phyloP scores from a whole-genome alignment of 1,140 invertebrate species.

The Tribolium madens region DNA sequence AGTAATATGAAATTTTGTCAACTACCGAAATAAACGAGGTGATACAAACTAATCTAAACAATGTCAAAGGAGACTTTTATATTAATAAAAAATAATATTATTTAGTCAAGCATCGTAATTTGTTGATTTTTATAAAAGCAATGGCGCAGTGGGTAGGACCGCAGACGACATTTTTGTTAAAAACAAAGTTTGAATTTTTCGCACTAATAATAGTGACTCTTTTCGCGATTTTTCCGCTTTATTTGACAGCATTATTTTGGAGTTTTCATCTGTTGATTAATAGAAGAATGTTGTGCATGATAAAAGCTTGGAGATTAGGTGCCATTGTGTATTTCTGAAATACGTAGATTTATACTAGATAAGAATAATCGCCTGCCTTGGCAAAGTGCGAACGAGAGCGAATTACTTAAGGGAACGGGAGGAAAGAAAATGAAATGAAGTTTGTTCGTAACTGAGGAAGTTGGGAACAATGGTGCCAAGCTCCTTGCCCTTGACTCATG shows the following conservation, averaged over 20 bases:
- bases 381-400: constrained; percentile 6
- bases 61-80: neutral
- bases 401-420: constrained; percentile 12
- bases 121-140: too few species aligned
- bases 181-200: too few species aligned
- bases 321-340: constrained; percentile 4
- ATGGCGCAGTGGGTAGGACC: too few species aligned
- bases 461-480: constrained; percentile 29
- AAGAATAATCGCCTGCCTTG: constrained; percentile 18
- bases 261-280: too few species aligned
- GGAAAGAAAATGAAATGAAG: constrained; percentile 29
- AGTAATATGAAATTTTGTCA: constrained; percentile 20
- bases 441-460: constrained; percentile 12
- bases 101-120: too few species aligned
- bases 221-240: neutral
- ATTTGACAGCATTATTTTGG: neutral
- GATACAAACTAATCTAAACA: neutral
- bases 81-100: too few species aligned
- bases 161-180: too few species aligned
- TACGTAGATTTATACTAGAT: constrained; percentile 11
- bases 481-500: constrained; percentile 40
- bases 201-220: too few species aligned
- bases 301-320: neutral
- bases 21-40: constrained; percentile 6
- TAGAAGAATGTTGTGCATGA: neutral